Base-by-base conservation (phyloP, 2,113 vertebrate genomes). In the Zosterops hypoxanthus region DNA sequence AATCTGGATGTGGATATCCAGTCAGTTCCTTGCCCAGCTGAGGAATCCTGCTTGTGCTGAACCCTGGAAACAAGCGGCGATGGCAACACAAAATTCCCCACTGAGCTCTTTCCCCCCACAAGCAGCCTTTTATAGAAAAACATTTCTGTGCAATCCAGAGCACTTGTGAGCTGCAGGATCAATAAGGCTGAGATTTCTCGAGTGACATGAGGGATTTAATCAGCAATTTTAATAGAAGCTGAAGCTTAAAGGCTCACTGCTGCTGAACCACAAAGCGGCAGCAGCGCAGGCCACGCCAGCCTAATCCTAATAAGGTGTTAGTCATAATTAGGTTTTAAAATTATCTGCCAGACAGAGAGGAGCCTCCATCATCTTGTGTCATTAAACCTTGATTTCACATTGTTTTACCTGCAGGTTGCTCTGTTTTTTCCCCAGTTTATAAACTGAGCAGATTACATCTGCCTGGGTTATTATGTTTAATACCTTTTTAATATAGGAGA, bases 311-410 rank as follows among this genome's bases (percentile, higher is more conserved):
- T 63, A 76, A 85, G 59, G 66, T 71, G 49, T 76, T 93, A 75
- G 63, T 64, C 34, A 33, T 87, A 93, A 95, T 94, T 82, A 88
- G 82, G 91, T 73, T 93, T 75, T 65, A 23, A 78, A 87, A 85
- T 93, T 75, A 94, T 47, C 91, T 76, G 57, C 71, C 79, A 88
- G 71, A 56, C 66, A 8, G 12, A 82, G 88, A 88, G 69, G 29
- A 82, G 15, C 79, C 14, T 81, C 66, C 66, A 33, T 92, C 85
- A 52, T 47, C 75, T 55, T 28, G 8, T 53, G 69, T 34, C 70
- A 33, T 65, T 90, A 79, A 90, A 64, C 55, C 52, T 47, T 29
- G 78, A 61, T 91, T 66, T 50, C 11, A 4, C 3, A 9, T 75
- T 23, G 16, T 87, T 94, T 82, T 80, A 76, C 57, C 71, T 7